These are phyloP conservation scores for Lacerta bilineata DNA, from an alignment of 2,797 vertebrate species.

Conservation along the genomic window DNA sequence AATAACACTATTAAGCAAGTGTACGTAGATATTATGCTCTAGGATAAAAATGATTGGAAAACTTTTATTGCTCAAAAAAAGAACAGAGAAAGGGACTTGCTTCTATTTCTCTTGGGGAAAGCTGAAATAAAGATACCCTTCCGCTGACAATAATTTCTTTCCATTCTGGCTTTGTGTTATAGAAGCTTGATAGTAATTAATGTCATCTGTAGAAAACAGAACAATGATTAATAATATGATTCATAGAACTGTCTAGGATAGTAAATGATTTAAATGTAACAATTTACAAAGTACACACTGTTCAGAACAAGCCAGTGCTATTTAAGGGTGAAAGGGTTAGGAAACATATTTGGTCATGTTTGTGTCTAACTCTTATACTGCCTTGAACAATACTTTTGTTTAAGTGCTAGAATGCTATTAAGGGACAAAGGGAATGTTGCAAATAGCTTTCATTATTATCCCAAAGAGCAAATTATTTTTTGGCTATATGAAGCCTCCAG, in stretches of 20 bases:
- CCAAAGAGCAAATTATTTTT: constrained; percentile 5
- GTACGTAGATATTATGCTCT: not conserved
- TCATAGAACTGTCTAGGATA: constrained; percentile 66
- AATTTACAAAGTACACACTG: not conserved
- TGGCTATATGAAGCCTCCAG: not conserved
- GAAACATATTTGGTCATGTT: constrained; percentile 13
- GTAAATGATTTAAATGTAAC: constrained; percentile 68
- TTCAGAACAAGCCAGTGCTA: constrained; percentile 1
- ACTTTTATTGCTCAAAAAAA: constrained; percentile 30
- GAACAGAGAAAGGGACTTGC: not conserved
- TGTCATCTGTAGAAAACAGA: constrained; percentile 67
- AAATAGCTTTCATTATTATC: constrained; percentile 27
- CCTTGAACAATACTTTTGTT: not conserved
- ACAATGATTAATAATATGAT: constrained; percentile 57
- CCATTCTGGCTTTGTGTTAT: constrained; percentile 61
- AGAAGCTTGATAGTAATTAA: constrained; percentile 60
- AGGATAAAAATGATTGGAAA: constrained; percentile 14
- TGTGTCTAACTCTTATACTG: not conserved
- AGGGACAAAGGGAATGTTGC: constrained; percentile 40
- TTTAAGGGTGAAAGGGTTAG: constrained; percentile 5
- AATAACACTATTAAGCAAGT: not conserved
- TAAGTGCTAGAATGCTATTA: constrained; percentile 31
- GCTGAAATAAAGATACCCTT: constrained; percentile 50
- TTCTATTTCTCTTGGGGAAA: constrained; percentile 33
- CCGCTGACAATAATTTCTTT: constrained; percentile 46